These are phyloP conservation scores for Sebastes itinus DNA, from an alignment of 2,797 vertebrate species.

Conservation along the genomic window DNA sequence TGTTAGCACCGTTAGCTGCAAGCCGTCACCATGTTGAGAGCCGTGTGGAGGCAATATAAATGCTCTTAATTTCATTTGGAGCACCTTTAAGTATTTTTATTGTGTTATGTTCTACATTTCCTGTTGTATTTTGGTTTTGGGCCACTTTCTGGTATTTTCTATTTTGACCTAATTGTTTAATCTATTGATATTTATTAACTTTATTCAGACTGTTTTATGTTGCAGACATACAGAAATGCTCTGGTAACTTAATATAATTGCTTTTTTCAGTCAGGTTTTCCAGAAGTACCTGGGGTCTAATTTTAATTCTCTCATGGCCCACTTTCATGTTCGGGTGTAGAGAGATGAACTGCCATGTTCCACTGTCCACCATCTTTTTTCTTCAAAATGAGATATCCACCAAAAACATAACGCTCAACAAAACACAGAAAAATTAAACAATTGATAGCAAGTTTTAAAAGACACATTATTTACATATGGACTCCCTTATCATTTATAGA, in stretches of 20 bases:
- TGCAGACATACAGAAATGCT: background rate
- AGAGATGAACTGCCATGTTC: background rate
- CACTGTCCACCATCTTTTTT: background rate
- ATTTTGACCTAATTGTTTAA: background rate
- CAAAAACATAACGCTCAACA: background rate
- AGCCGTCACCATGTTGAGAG: background rate
- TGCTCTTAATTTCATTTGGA: background rate
- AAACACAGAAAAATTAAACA: background rate
- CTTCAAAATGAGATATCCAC: background rate
- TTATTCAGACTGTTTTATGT: background rate
- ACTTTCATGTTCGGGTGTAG: background rate
- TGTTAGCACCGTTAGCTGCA: background rate
- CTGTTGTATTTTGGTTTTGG: background rate
- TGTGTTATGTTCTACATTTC: background rate
- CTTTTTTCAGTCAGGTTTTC: background rate
- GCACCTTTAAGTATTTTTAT: background rate
- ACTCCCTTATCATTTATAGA: background rate
- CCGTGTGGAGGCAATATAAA: background rate
- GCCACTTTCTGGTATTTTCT: background rate
- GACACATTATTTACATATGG: background rate
- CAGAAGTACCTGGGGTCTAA: background rate
- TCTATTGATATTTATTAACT: background rate
- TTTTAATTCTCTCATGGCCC: constrained; percentile 7
- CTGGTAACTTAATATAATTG: background rate
- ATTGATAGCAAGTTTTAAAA: background rate